Conservation (phyloP, 2,113 vertebrate genomes). For the Nibea coibor region DNA sequence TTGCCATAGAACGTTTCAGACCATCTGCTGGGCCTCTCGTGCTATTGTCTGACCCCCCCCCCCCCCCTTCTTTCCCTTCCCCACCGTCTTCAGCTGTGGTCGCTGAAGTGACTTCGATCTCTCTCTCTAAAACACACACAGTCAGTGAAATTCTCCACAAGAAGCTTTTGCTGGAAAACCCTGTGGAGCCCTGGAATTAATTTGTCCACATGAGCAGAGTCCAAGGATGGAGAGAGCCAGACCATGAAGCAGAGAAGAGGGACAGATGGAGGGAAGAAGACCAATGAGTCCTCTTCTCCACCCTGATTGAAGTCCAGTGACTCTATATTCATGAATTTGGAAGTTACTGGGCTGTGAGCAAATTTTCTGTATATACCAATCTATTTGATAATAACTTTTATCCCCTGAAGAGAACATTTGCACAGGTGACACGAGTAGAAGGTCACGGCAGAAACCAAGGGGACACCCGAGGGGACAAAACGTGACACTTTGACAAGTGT, state of each 20-base stretch:
- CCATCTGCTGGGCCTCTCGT: neutral
- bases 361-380: neutral
- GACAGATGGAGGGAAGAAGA: constrained; percentile 5
- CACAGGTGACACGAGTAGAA: neutral
- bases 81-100: constrained; percentile 1
- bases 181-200: constrained; percentile 41
- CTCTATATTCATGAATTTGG: neutral
- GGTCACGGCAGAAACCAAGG: neutral
- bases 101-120: constrained; percentile 16
- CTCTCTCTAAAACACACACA: neutral
- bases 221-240: constrained; percentile 3
- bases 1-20: constrained; percentile 13
- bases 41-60: neutral
- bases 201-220: constrained; percentile 34
- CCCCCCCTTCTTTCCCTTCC: neutral
- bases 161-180: constrained; percentile 24
- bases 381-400: neutral
- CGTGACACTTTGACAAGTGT: neutral
- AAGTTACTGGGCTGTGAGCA: neutral
- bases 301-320: neutral
- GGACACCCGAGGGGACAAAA: neutral
- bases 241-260: neutral
- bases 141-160: neutral
- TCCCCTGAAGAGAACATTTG: neutral
- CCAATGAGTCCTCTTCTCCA: neutral